These are phyloP conservation scores for Hapalemur alaotrensis DNA, from an alignment of 2,797 vertebrate species.

Conservation along the genomic window DNA sequence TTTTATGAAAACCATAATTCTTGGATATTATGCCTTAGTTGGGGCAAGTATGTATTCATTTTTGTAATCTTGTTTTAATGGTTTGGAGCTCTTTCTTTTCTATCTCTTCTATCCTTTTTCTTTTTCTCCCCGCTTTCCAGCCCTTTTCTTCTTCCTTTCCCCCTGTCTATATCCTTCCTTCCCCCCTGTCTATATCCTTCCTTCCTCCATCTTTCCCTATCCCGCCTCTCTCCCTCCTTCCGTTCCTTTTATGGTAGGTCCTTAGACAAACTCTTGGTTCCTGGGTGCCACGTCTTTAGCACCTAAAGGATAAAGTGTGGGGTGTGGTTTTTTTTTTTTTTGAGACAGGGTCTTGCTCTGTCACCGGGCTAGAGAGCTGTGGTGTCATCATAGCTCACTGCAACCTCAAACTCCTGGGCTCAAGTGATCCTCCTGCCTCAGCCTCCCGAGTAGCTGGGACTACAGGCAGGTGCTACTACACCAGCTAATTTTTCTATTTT, in stretches of 20 bases:
- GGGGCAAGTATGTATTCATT: neutral
- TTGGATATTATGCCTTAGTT: neutral
- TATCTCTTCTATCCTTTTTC: neutral
- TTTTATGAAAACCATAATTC: neutral
- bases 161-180: no score
- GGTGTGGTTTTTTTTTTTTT: neutral
- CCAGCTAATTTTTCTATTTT: no score
- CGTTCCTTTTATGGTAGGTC: neutral
- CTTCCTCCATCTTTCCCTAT: neutral
- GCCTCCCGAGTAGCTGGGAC: no score
- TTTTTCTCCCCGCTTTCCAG: neutral
- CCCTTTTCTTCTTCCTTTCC: accelerated
- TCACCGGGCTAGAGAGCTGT: no score
- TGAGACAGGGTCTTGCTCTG: no score
- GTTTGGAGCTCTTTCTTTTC: neutral
- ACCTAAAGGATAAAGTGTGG: neutral
- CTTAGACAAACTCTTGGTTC: constrained; percentile 1
- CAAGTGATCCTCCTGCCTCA: no score
- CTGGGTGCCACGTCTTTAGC: neutral
- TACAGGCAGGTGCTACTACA: no score
- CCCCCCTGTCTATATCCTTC: no score
- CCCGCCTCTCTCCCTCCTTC: accelerated
- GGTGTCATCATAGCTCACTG: no score
- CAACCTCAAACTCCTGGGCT: no score
- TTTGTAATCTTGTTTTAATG: neutral